Evolutionary conservation across 2,113 vertebrate species (phyloP).

Genomic region (Etheostoma spectabile): DNA sequence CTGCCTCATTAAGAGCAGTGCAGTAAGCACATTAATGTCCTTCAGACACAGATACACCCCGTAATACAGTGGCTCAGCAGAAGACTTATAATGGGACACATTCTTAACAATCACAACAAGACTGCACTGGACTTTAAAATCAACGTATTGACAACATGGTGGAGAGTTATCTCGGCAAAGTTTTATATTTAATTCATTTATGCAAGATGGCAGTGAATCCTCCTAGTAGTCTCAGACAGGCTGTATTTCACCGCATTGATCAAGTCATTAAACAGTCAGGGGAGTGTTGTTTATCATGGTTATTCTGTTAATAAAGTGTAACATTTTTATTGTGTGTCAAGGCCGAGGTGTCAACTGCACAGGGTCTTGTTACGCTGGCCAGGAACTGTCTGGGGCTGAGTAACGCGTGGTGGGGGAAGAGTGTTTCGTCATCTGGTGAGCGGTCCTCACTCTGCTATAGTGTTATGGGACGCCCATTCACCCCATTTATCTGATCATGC

Average conservation of each 20-base stretch:
- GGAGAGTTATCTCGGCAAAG: not conserved
- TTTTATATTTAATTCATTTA: not conserved
- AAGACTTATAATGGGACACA: conserved; percentile 7
- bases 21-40: conserved; percentile 60
- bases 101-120: conserved; percentile 21
- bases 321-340: conserved; percentile 17
- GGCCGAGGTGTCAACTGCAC: conserved; percentile 1
- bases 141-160: conserved; percentile 9
- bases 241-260: conserved; percentile 67
- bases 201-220: conserved; percentile 14
- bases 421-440: conserved; percentile 5
- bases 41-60: conserved; percentile 46
- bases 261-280: conserved; percentile 55
- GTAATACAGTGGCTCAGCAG: conserved; percentile 30
- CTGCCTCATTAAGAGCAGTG: conserved; percentile 59
- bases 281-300: conserved; percentile 38
- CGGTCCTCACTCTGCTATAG: not conserved
- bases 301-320: conserved; percentile 45
- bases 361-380: conserved; percentile 6
- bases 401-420: conserved; percentile 2
- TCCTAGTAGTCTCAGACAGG: conserved; percentile 21
- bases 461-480: conserved; percentile 2
- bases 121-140: conserved; percentile 19
- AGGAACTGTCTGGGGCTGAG: not conserved
- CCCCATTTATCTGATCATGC: conserved; percentile 19